These are phyloP conservation scores for Agonopterix subpropinquella DNA, from an alignment of 2,888 invertebrate species.

Conservation along the genomic window DNA sequence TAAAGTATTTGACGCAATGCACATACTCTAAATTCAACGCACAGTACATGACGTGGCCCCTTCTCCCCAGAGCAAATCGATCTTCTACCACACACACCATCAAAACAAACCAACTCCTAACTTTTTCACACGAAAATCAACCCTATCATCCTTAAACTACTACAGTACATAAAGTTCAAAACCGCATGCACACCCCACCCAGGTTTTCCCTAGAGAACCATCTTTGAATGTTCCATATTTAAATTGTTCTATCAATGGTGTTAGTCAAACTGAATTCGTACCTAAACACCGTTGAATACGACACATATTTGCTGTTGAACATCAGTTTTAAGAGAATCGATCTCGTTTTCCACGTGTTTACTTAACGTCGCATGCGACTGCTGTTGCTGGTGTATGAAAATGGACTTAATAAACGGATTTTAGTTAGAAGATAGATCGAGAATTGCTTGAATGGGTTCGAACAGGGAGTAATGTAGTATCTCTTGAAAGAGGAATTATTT, in stretches of 20 bases:
- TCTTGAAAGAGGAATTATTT: constrained; percentile 46
- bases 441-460: constrained; percentile 20
- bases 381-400: constrained; percentile 15
- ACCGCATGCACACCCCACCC: constrained; percentile 27
- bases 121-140: constrained; percentile 23
- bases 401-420: constrained; percentile 16
- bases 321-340: constrained; percentile 64
- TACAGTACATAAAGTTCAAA: constrained; percentile 19
- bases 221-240: constrained; percentile 67
- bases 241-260: constrained; percentile 60
- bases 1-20: no score
- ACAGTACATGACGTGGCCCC: constrained; percentile 28
- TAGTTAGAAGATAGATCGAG: background rate
- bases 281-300: constrained; percentile 13
- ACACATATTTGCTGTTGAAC: constrained; percentile 16
- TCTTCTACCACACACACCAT: constrained; percentile 29
- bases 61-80: constrained; percentile 69
- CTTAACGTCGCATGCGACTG: constrained; percentile 32
- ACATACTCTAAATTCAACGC: no score
- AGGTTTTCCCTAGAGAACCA: constrained; percentile 73
- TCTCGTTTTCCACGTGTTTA: constrained; percentile 38
- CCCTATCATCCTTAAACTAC: constrained; percentile 10
- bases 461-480: constrained; percentile 55
- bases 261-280: constrained; percentile 17
- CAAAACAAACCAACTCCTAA: constrained; percentile 32